These are phyloP conservation scores for Meganola albula DNA, from an alignment of 2,888 invertebrate species.

Conservation along the genomic window DNA sequence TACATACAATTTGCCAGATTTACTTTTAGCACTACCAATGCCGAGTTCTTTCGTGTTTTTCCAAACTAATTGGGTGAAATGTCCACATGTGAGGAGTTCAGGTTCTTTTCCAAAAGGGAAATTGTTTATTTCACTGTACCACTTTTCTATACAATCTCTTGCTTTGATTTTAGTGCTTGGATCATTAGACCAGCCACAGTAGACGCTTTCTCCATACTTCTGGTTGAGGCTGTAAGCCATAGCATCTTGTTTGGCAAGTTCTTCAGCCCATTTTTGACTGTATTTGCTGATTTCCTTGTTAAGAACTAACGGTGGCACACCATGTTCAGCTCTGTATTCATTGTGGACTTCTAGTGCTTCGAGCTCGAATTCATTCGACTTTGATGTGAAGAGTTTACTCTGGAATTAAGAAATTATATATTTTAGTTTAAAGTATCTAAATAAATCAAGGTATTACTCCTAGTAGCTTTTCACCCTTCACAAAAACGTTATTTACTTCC, in stretches of 20 bases:
- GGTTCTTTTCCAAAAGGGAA: slow-evolving; percentile 83
- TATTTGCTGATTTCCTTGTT: slow-evolving; percentile 80
- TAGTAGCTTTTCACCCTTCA: too few relatives aligned
- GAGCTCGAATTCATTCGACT: slow-evolving; percentile 58
- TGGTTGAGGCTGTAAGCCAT: slow-evolving; percentile 82
- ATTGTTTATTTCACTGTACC: slow-evolving; percentile 87
- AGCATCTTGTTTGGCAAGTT: slow-evolving; percentile 79
- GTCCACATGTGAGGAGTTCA: slow-evolving; percentile 79
- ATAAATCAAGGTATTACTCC: too few relatives aligned
- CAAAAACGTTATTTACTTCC: too few relatives aligned
- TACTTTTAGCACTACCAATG: slow-evolving; percentile 84
- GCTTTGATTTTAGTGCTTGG: slow-evolving; percentile 81
- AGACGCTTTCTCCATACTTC: slow-evolving; percentile 83
- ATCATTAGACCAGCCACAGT: slow-evolving; percentile 82
- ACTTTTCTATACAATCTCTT: slow-evolving; percentile 83
- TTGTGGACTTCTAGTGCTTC: slow-evolving; percentile 65
- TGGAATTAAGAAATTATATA: slow-evolving; percentile 38
- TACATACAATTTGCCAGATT: slow-evolving; percentile 87
- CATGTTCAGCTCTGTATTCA: slow-evolving; percentile 64
- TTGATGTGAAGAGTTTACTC: slow-evolving; percentile 63
- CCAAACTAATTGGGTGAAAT: slow-evolving; percentile 91
- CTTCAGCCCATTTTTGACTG: slow-evolving; percentile 85
- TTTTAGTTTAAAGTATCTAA: too few relatives aligned
- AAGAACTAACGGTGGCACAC: slow-evolving; percentile 66
- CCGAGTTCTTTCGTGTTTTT: slow-evolving; percentile 85